Evolutionary conservation across 2,888 invertebrate genomes (phyloP), one percentile per base, ranked within the genome.

Genomic region (Drosophila neoperkinsi): DNA sequence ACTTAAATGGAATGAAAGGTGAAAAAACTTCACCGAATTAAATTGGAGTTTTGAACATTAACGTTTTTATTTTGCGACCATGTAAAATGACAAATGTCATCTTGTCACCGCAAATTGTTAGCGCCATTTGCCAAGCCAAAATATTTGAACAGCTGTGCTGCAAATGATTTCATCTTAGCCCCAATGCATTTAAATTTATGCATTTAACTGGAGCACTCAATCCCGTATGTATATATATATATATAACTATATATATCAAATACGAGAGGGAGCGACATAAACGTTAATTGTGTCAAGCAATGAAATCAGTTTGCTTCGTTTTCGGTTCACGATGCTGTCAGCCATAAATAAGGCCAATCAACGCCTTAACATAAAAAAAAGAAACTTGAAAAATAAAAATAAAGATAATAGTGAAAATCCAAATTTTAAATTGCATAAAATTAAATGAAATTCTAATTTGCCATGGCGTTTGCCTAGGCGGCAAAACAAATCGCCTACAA

Each of bases 361-460:
- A 82, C 85, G 73, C 88, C 88, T 77, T 79, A 81, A 72, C 79
- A 77, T 74, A 50, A 66, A 72, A 78, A 53, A 61, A 4, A 67
- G 46, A 68, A 21, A 63, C 18, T 60, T 16, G 41, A 21, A 51
- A 64, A 63, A 18, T 43, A 53, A 9, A 55, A 49, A 57, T 34
- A 53, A 71, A 69, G 70, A 36, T 68, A 56, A 70, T 63, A 69
- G 50, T 30, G 31, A 69, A 61, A 55, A 64, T 51, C 60, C 74
- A 71, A 79, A 74, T 79, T 88, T 81, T 65, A 77, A 83, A 83
- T 88, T 88, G 86, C 83, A 86, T 86, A 88, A 88, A 85, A 85
- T 85, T 85, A 86, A 88, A 81, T 83, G 76, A 88, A 86, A 86
- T 88, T 85, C 86, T 80, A 85, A 83, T 85, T 87, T 72, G 74